Evolutionary conservation across 2,888 invertebrate species (phyloP).

Genomic region (Agapetus fuscipes): DNA sequence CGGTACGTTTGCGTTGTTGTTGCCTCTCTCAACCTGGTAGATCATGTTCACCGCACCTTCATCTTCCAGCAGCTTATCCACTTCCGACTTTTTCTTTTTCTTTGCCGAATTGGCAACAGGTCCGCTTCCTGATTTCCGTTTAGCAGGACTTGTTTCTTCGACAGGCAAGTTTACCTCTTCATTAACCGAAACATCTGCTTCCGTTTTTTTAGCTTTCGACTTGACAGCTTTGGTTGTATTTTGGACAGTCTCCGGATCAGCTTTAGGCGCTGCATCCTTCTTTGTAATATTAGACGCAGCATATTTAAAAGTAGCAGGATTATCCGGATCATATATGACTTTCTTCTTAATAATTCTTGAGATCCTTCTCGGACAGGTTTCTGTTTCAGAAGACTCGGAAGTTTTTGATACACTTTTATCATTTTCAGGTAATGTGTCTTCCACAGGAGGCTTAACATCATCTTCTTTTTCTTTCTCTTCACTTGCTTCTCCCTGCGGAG

Average conservation of each 20-base stretch:
- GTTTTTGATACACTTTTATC: not conserved
- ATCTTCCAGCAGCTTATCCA: slow-evolving; percentile 70
- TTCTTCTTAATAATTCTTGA: slow-evolving; percentile 59
- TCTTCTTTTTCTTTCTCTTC: not conserved
- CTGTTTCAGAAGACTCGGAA: not conserved
- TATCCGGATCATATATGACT: slow-evolving; percentile 65
- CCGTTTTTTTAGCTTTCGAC: not conserved
- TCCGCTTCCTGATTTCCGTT: not conserved
- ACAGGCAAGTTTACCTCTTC: slow-evolving; percentile 7
- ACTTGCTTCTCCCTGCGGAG: not conserved
- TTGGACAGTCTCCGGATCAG: not conserved
- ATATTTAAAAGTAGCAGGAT: slow-evolving; percentile 40
- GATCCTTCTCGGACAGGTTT: slow-evolving; percentile 26
- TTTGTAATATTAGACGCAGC: slow-evolving; percentile 24
- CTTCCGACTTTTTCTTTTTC: slow-evolving; percentile 54
- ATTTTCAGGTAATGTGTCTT: not conserved
- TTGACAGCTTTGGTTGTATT: too few species aligned
- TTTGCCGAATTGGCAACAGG: slow-evolving; percentile 26
- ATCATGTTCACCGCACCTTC: slow-evolving; percentile 83
- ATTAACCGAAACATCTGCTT: too few species aligned
- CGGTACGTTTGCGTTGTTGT: slow-evolving; percentile 25
- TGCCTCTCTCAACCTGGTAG: slow-evolving; percentile 56
- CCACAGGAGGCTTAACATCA: not conserved
- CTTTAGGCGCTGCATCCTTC: slow-evolving; percentile 5
- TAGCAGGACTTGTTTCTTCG: slow-evolving; percentile 3